phyloP scores from a whole-genome alignment of 2,797 vertebrate genomes.

The Aratinga solstitialis region DNA sequence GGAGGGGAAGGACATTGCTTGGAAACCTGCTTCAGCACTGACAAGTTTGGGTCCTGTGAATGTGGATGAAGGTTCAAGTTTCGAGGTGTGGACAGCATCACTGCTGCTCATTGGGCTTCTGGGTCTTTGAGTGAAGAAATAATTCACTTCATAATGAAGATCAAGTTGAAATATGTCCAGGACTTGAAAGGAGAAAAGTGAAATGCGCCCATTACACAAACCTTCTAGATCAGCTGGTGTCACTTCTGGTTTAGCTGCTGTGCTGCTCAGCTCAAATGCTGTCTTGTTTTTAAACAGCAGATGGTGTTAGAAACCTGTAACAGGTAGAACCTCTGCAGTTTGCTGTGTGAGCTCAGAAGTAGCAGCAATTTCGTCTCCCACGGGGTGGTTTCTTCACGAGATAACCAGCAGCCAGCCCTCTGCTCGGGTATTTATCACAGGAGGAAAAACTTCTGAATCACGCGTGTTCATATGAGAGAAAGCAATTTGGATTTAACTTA shows the following conservation, averaged over 20 bases:
- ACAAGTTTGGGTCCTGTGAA: not conserved
- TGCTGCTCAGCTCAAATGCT: conserved; percentile 31
- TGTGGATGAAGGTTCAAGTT: not conserved
- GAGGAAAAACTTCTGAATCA: not conserved
- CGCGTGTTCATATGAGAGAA: not conserved
- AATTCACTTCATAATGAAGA: not conserved
- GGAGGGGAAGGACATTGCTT: not conserved
- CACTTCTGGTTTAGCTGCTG: not conserved
- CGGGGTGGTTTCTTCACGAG: conserved; percentile 35
- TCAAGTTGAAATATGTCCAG: not conserved
- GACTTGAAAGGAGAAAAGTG: not conserved
- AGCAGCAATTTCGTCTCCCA: conserved; percentile 58
- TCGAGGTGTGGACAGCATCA: not conserved
- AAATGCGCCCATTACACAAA: not conserved
- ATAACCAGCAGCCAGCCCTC: conserved; percentile 43
- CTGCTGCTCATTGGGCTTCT: not conserved
- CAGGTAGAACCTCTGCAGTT: conserved; percentile 66
- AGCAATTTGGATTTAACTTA: not conserved
- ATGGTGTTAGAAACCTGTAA: conserved; percentile 75
- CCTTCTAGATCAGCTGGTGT: not conserved
- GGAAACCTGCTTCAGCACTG: not conserved
- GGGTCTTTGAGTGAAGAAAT: not conserved
- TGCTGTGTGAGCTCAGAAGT: conserved; percentile 50
- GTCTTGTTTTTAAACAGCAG: conserved; percentile 73
- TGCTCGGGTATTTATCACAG: not conserved